These are phyloP conservation scores for Caerostris extrusa DNA, from an alignment of 1,140 invertebrate species.

Conservation along the genomic window DNA sequence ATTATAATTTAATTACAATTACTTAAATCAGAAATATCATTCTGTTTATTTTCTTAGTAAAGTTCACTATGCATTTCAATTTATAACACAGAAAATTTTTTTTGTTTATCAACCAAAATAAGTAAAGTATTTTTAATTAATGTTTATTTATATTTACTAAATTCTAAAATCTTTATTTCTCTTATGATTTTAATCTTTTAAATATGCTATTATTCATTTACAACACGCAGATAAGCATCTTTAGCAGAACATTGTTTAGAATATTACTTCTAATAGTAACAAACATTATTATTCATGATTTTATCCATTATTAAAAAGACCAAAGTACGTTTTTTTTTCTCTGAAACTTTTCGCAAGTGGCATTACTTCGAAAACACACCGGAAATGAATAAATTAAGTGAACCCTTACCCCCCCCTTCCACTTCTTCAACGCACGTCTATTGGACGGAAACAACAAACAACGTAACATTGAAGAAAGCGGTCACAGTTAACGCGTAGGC, in stretches of 20 bases:
- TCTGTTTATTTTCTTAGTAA: too few species aligned
- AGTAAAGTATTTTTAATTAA: too few species aligned
- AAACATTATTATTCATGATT: slow-evolving; percentile 14
- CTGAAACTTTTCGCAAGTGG: not conserved
- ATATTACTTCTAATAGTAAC: not conserved
- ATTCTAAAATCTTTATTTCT: too few species aligned
- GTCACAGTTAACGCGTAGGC: slow-evolving; percentile 60
- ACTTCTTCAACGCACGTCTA: not conserved
- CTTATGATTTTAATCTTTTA: too few species aligned
- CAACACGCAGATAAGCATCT: not conserved
- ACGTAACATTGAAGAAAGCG: slow-evolving; percentile 45
- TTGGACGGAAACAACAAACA: slow-evolving; percentile 34
- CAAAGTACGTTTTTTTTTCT: not conserved
- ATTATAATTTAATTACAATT: too few species aligned
- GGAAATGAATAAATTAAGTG: slow-evolving; percentile 65
- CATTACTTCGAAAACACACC: not conserved
- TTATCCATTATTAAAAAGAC: not conserved
- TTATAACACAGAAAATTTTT: too few species aligned
- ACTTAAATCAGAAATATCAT: too few species aligned
- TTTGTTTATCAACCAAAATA: too few species aligned
- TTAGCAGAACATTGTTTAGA: not conserved
- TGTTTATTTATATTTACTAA: too few species aligned
- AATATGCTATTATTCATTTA: not conserved
- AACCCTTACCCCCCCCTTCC: not conserved
- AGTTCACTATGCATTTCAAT: too few species aligned